Percentiles rank a stretch among this genome's conserved stretches.
Conservation (phyloP, 2,113 vertebrate genomes). For the Zosterops hypoxanthus region DNA sequence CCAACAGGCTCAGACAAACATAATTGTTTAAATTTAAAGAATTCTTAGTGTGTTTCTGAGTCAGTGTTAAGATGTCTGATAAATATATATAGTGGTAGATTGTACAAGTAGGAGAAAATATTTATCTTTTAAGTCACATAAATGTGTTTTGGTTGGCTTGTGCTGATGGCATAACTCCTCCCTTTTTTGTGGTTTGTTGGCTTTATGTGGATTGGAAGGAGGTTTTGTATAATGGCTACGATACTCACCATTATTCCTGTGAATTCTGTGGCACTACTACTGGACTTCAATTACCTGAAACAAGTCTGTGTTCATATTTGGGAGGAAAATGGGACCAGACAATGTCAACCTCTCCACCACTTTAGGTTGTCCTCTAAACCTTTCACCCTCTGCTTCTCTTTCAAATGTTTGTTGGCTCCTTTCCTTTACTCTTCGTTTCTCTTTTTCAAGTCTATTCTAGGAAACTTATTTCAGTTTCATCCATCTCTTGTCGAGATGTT, state of each 20-base stretch:
- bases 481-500: background rate
- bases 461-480: background rate
- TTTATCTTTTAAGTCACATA: background rate
- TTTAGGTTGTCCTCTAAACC: background rate
- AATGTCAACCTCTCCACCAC: background rate
- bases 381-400: background rate
- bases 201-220: background rate
- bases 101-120: background rate
- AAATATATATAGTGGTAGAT: background rate
- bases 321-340: background rate
- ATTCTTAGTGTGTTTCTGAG: background rate
- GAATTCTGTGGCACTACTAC: background rate
- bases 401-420: background rate
- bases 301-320: background rate
- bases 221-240: background rate
- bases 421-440: background rate
- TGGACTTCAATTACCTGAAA: background rate
- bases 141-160: background rate
- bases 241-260: background rate
- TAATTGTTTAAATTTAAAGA: slow-evolving; percentile 10
- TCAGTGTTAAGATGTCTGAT: background rate
- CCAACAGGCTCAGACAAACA: background rate
- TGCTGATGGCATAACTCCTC: background rate
- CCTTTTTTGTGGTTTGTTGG: background rate
- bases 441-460: background rate